These are phyloP conservation scores for Heloderma charlesbogerti DNA, from an alignment of 2,113 vertebrate genomes.

Conservation along the genomic window DNA sequence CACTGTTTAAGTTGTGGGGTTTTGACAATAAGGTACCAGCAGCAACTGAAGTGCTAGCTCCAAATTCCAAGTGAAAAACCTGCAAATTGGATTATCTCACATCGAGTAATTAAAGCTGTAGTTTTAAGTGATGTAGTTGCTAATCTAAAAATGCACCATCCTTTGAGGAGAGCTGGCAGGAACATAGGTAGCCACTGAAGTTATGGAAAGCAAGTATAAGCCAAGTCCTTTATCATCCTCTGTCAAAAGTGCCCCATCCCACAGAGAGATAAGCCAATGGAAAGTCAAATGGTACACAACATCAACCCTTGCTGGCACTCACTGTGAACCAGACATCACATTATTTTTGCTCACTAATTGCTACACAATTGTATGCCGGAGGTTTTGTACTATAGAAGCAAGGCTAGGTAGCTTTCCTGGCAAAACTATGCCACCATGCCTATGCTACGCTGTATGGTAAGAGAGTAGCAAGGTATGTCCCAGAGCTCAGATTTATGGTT, in stretches of 20 bases:
- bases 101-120: background rate
- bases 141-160: background rate
- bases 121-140: background rate
- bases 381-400: background rate
- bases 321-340: background rate
- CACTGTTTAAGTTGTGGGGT: background rate
- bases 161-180: background rate
- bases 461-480: background rate
- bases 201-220: background rate
- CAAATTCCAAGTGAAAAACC: background rate
- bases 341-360: background rate
- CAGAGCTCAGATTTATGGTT: background rate
- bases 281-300: background rate
- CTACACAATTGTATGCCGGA: background rate
- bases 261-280: background rate
- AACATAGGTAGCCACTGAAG: background rate
- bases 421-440: background rate
- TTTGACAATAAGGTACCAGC: background rate
- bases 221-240: slow-evolving; percentile 1
- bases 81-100: background rate
- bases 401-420: background rate
- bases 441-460: background rate
- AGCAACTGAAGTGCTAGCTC: background rate
- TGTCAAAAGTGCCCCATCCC: background rate
- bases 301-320: background rate